Base-by-base conservation (phyloP, 2,888 invertebrate species). In the Sminthurinus aureus region DNA sequence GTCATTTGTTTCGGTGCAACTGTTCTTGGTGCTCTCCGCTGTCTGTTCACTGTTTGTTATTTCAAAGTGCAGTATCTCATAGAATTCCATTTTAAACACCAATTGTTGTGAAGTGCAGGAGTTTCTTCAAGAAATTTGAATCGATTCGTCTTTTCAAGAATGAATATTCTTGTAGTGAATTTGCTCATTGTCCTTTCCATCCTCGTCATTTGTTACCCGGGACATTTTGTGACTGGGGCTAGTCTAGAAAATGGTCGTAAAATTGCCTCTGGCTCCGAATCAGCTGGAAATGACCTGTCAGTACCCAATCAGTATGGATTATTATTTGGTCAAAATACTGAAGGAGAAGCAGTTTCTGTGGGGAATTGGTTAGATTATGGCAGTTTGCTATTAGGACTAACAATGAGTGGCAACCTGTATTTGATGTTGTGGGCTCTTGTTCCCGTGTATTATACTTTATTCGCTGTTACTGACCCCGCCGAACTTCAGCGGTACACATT, bases 301-400 rank as follows among this genome's bases (percentile, higher is more conserved):
- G n/a, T 52, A 12, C 77, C 69, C 9, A 79, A 71, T 78, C 71
- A 69, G 24, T n/a, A 50, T 0, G 83, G 83, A 51, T 85, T 86
- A 12, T 85, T 88, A 81, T 87, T 88, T 75, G 88, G 87, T 58
- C 83, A 85, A 82, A 87, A 87, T 75, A 69, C 84, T 15, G 85
- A 84, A 66, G 88, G 88, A 79, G 83, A 83, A 84, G 86, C 85
- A 22, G 86, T 86, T 58, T 84, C 87, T 12, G 22, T 87, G n/a
- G 87, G 87, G 67, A 87, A 86, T 79, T 88, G 88, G 88, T 87
- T 88, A 83, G 84, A 86, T 78, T 88, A 88, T 84, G 87, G 87
- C 9, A 85, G 85, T 12, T 87, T 84, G 71, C 85, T 87, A 64
- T 76, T 88, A 74, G 88, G 85, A 76, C 81, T 85, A 75, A 83